Percentiles rank a stretch among this genome's conserved stretches.
Conservation (phyloP, 2,888 invertebrate species). For the Plebejus argus region DNA sequence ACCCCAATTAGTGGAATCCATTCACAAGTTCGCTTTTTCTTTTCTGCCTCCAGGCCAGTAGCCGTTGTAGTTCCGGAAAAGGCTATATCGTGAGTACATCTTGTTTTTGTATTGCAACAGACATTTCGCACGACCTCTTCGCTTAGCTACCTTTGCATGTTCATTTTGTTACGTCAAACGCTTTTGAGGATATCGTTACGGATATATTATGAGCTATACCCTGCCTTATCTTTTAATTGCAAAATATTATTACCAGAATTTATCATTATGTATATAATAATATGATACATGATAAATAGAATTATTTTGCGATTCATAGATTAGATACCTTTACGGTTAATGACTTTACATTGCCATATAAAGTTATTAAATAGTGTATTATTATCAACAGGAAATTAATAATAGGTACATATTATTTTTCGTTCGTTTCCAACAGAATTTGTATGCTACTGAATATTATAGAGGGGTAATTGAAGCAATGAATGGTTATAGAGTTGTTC, state of each 20-base stretch:
- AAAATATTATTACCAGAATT: neutral
- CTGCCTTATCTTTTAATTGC: neutral
- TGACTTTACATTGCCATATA: neutral
- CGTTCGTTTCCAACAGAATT: neutral
- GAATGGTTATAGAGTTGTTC: constrained; percentile 40
- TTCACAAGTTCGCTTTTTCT: constrained; percentile 80
- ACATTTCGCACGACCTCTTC: constrained; percentile 40
- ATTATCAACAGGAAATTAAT: neutral
- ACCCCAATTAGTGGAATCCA: constrained; percentile 71
- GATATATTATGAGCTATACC: no score
- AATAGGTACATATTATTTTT: neutral
- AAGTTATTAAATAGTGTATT: neutral
- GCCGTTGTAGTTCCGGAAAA: constrained; percentile 95
- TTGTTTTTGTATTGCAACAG: constrained; percentile 41
- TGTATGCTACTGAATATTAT: neutral
- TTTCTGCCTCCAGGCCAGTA: constrained; percentile 89
- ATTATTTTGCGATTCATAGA: neutral
- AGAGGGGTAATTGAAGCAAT: neutral
- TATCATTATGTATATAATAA: no score
- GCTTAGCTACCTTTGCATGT: constrained; percentile 42
- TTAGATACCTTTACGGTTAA: neutral
- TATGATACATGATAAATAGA: neutral
- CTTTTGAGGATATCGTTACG: neutral
- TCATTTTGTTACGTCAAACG: constrained; percentile 6
- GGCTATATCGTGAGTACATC: constrained; percentile 95